Evolutionary conservation across 1,140 invertebrate species (phyloP).

Genomic region (Antheraea pernyi): DNA sequence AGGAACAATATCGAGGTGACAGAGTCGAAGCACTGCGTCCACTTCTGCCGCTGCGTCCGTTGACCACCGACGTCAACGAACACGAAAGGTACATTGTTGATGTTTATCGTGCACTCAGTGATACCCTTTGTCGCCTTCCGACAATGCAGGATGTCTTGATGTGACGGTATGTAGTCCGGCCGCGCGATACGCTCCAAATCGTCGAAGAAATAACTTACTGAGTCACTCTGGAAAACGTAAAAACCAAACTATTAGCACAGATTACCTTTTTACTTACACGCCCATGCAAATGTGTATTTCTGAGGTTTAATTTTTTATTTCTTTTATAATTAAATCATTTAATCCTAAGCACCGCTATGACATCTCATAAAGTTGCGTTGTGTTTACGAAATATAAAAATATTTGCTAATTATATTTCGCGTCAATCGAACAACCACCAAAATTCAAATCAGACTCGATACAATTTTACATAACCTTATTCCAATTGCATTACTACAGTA

Average conservation of each 20-base stretch:
- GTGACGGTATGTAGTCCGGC: slow-evolving; percentile 93
- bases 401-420: too few relatives aligned
- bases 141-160: slow-evolving; percentile 96
- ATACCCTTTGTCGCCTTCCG: slow-evolving; percentile 98
- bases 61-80: slow-evolving; percentile 99
- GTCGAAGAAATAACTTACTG: slow-evolving; percentile 96
- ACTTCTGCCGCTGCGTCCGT: slow-evolving; percentile 97
- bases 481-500: too few relatives aligned
- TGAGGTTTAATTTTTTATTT: too few relatives aligned
- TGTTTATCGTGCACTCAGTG: slow-evolving; percentile 95
- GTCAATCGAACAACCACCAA: too few relatives aligned
- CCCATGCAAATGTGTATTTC: too few relatives aligned
- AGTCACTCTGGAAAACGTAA: slow-evolving; percentile 88
- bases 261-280: neutral
- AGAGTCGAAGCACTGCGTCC: slow-evolving; percentile 98
- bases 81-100: slow-evolving; percentile 96
- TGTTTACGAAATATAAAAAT: too few relatives aligned
- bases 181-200: slow-evolving; percentile 92
- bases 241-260: neutral
- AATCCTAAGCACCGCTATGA: too few relatives aligned
- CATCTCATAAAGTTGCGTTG: too few relatives aligned
- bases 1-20: slow-evolving; percentile 98
- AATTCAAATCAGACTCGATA: too few relatives aligned
- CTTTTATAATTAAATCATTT: too few relatives aligned
- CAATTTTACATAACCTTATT: too few relatives aligned